Evolutionary conservation across 2,113 vertebrate genomes (phyloP), one percentile per base, ranked within the genome.

Genomic region (Nansenia antarctica): DNA sequence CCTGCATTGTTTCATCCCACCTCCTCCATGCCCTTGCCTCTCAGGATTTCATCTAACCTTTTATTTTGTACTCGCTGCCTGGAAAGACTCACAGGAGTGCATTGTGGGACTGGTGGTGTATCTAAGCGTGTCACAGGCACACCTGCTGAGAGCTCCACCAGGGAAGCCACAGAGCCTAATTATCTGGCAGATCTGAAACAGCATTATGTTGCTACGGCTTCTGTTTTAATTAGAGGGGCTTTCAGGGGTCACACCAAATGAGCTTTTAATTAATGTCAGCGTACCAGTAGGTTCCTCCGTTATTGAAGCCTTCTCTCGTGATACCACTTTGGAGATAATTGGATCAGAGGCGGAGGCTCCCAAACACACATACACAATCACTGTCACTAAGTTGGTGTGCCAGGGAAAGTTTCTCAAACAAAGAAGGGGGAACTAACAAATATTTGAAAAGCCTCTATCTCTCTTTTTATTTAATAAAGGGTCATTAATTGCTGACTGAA

Each of bases 181-280:
- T 88, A 90, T 84, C 81, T 81, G 72, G 80, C 79, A 72, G n/a
- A 78, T 82, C 82, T 85, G 71, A 89, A 88, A 83, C 73, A 52
- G 74, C 73, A 69, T 82, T 79, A 73, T 86, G 74, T 73, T 71
- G 65, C 72, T 77, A 68, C 66, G 45, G 77, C 57, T 55, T 69
- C 69, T 69, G 73, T 87, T 89, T 88, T 86, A 90, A 88, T 90
- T 84, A 88, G 79, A 65, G 55, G 64, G 78, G 81, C 76, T 86
- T 85, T 81, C 76, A 82, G 82, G 82, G 85, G 89, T 89, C 84
- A 83, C 72, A 76, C 59, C 6, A 79, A 85, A 89, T 76, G 82
- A 87, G 77, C 72, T 82, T 89, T 89, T 86, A 89, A 90, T 85
- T 89, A 81, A 80, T 84, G 82, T 79, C 74, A 73, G 81, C 69